Evolutionary conservation across 2,113 vertebrate species (phyloP), one percentile per base, ranked within the genome.

Genomic region (Salminus brasiliensis): DNA sequence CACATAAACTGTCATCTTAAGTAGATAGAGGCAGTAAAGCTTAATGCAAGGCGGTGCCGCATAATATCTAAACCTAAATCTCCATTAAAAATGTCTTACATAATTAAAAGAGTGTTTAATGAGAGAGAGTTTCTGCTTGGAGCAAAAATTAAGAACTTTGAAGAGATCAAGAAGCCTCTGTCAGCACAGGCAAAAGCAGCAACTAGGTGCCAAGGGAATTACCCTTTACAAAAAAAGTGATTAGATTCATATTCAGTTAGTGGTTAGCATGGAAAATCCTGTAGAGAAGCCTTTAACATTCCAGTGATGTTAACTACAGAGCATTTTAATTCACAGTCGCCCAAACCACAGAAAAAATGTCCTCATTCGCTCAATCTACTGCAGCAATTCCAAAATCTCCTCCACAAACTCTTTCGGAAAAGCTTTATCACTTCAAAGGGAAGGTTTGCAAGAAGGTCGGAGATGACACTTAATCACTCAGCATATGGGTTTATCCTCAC

Each of bases 351-450:
- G 29, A 45, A 72, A 67, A 63, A 29, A 52, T 66, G 41, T 47
- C 73, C 59, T 32, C 32, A 66, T 39, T 23, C 62, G 9, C 34
- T 66, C 74, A 76, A 13, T 65, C 30, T 45, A 49, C 21, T 30
- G 23, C 13, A 12, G 43, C 49, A 66, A 76, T 65, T 39, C 60
- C 60, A 52, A 29, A 52, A 47, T 75, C 62, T 66, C 62, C 62
- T 66, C 32, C 16, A 39, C 29, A 67, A 52, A 32, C 60, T 27
- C 34, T 76, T 76, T 76, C 36, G 43, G 18, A 76, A 76, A 66
- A 66, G 74, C 63, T 53, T 76, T 41, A 76, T 72, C 34, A 79
- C 25, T 67, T 67, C 52, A 80, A 74, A 60, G 29, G 4, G 30
- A 43, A 74, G 43, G 34, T 76, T 65, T 30, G 49, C 34, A 63